Conservation (phyloP, 2,797 vertebrate species). For the Pangasius sanitwongsei region DNA sequence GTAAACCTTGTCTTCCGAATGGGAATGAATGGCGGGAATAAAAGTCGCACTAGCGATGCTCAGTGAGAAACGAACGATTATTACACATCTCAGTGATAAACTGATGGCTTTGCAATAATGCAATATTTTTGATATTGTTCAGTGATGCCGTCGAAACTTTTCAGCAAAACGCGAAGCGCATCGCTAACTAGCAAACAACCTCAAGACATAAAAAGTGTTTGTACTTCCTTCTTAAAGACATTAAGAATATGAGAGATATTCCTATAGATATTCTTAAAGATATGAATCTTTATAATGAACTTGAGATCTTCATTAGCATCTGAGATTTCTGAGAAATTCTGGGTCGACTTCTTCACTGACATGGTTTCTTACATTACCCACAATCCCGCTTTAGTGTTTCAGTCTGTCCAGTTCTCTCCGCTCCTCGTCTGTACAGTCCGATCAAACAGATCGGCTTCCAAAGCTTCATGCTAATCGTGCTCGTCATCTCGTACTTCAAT, state of each 20-base stretch:
- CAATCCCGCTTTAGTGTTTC: not conserved
- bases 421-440: not conserved
- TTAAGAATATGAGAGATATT: too few relatives aligned
- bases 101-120: constrained; percentile 50
- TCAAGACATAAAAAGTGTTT: not conserved
- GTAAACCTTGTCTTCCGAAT: constrained; percentile 57
- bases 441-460: not conserved
- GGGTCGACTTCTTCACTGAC: not conserved
- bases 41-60: constrained; percentile 43
- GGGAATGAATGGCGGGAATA: constrained; percentile 55
- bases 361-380: not conserved
- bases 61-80: constrained; percentile 49
- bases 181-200: constrained; percentile 26
- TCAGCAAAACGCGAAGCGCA: not conserved
- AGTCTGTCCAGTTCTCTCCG: not conserved
- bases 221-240: not conserved
- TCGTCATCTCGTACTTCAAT: not conserved
- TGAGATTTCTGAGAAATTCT: not conserved
- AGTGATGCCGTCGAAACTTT: constrained; percentile 36
- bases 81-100: constrained; percentile 55
- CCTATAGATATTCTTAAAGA: too few relatives aligned
- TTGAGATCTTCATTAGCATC: not conserved
- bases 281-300: not conserved
- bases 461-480: not conserved
- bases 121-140: constrained; percentile 56